phyloP scores from a whole-genome alignment of 2,888 invertebrate genomes.

The Euclidia mi region DNA sequence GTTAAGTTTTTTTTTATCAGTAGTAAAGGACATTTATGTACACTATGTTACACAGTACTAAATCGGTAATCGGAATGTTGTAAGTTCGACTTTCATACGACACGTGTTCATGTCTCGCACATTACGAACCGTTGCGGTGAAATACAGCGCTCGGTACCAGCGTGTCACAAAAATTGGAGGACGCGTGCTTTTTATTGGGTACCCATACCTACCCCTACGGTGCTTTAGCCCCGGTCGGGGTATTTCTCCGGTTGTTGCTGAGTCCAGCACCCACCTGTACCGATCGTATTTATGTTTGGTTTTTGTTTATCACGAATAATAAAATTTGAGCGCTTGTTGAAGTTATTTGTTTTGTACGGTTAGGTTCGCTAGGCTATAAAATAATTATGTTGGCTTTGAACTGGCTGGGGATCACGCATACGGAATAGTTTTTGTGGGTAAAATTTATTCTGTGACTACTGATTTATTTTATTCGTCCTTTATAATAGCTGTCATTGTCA shows the following conservation, averaged over 20 bases:
- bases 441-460: too few relatives aligned
- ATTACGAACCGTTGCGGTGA: conserved; percentile 76
- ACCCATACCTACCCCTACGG: conserved; percentile 25
- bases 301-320: conserved; percentile 31
- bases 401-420: too few relatives aligned
- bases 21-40: too few relatives aligned
- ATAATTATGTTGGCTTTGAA: too few relatives aligned
- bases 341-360: not conserved
- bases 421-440: too few relatives aligned
- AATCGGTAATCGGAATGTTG: too few relatives aligned
- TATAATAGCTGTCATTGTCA: too few relatives aligned
- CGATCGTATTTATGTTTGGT: conserved; percentile 53
- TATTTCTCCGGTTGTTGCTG: conserved; percentile 48
- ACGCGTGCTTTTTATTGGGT: conserved; percentile 75
- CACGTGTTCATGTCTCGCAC: too few relatives aligned
- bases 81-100: too few relatives aligned
- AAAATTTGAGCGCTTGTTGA: conserved; percentile 22
- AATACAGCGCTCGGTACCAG: conserved; percentile 75
- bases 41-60: too few relatives aligned
- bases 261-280: conserved; percentile 60
- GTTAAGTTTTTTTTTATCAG: too few relatives aligned
- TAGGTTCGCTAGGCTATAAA: not conserved
- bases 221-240: conserved; percentile 18
- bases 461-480: too few relatives aligned
- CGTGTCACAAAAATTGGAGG: conserved; percentile 77